Base-by-base conservation (phyloP, 2,888 invertebrate genomes). In the Noctua fimbriata region DNA sequence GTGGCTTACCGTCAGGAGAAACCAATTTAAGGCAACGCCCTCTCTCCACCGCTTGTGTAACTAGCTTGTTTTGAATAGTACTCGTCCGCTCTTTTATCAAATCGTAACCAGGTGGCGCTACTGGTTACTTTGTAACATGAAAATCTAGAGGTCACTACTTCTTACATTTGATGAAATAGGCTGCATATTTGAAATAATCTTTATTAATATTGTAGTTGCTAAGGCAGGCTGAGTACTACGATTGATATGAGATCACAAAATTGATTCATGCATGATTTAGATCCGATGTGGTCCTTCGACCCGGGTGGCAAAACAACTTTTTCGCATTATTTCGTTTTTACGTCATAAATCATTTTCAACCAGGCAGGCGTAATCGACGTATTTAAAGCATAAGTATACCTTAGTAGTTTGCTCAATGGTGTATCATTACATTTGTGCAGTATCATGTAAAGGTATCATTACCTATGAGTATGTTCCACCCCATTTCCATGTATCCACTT, bases 11-110 rank as follows among this genome's bases (percentile, higher is more conserved):
- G 6, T 7, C 28, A 24, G 6, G 12, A 18, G n/a, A 18, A 5
- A 44, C 6, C 1, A 73, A 24, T 44, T 69, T 36, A 60, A 36
- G 4, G 2, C 28, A 83, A 83, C 52, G 80, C 83, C 83, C n/a
- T 76, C 80, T 80, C 6, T 28, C 32, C 12, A 52, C 0, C 0
- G 2, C 7, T 36, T 24, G 16, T 10, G 18, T 7, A 63, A 69
- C 77, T 47, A 70, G 3, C 65, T 76, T 16, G 32, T 32, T 66
- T 28, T 7, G 18, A 44, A 28, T 0, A 47, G 44, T 36, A 52
- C 5, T 41, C 24, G 21, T 41, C 69, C 7, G 24, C 5, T 28
- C 4, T 36, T 36, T 63, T 6, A 60, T 1, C 1, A 32, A 10
- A 47, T 10, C 10, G n/a, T 14, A n/a, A 24, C 32, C 18, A 70